Percentiles rank a stretch among this genome's conserved stretches.
phyloP scores from a whole-genome alignment of 1,140 invertebrate genomes.

The Panulirus ornatus region DNA sequence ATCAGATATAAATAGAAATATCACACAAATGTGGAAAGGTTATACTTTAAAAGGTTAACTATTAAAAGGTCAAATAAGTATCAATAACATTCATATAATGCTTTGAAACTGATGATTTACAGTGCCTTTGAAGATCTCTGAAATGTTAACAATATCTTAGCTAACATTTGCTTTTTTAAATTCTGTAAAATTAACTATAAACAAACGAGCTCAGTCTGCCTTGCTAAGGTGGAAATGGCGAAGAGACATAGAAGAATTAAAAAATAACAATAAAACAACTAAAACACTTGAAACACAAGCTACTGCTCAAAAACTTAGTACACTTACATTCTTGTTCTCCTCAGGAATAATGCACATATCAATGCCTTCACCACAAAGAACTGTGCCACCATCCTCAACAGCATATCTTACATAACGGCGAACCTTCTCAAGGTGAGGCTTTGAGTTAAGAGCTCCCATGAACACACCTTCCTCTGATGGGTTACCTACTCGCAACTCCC shows the following conservation, averaged over 20 bases:
- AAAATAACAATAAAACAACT: not conserved
- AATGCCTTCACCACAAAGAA: slow-evolving; percentile 76
- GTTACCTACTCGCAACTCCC: slow-evolving; percentile 80
- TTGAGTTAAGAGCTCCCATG: slow-evolving; percentile 81
- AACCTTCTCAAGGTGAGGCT: slow-evolving; percentile 81
- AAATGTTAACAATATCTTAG: too few species aligned
- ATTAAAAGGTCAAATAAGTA: too few species aligned
- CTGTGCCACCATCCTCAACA: slow-evolving; percentile 77
- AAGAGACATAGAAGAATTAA: slow-evolving; percentile 20
- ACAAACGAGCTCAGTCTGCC: too few species aligned
- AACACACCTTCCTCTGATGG: slow-evolving; percentile 78
- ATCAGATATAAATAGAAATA: too few species aligned
- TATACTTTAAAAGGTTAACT: too few species aligned
- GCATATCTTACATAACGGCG: slow-evolving; percentile 78
- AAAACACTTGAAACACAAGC: not conserved
- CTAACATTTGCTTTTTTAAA: too few species aligned
- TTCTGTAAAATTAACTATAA: too few species aligned
- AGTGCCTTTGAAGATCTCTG: too few species aligned
- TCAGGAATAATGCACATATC: slow-evolving; percentile 76
- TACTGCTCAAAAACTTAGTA: not conserved
- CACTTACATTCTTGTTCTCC: slow-evolving; percentile 76
- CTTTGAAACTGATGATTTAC: too few species aligned
- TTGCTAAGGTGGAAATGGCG: too few species aligned
- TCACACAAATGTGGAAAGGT: too few species aligned
- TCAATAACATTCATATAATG: too few species aligned